These are phyloP conservation scores for Isotomurus palustris DNA, from an alignment of 2,888 invertebrate genomes.

Conservation along the genomic window DNA sequence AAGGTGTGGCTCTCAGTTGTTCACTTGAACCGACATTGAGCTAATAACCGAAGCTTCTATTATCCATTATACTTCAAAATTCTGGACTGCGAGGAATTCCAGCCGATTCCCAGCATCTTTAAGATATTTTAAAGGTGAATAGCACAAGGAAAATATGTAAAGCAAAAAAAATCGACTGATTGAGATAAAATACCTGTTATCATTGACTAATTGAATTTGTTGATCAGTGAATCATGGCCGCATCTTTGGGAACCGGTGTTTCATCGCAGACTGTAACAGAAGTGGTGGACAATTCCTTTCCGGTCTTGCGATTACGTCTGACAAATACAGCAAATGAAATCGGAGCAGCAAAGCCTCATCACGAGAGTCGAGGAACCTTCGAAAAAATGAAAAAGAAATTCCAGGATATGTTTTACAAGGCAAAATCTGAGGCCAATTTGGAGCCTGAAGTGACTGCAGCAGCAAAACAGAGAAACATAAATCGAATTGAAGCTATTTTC, in stretches of 20 bases:
- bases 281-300: neutral
- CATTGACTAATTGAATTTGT: too few relatives aligned
- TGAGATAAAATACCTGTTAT: too few relatives aligned
- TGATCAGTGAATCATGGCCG: too few relatives aligned
- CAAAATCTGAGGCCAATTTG: neutral
- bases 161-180: too few relatives aligned
- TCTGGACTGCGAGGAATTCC: too few relatives aligned
- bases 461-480: neutral
- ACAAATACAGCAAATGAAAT: neutral
- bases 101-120: too few relatives aligned
- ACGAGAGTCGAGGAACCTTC: neutral
- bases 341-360: neutral
- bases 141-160: too few relatives aligned
- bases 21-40: neutral
- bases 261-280: neutral
- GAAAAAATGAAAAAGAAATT: neutral
- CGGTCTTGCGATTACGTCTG: neutral
- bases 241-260: too few relatives aligned
- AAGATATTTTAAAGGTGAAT: too few relatives aligned
- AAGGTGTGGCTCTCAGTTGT: neutral
- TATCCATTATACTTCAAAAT: too few relatives aligned
- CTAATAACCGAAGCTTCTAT: neutral
- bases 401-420: neutral
- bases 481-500: neutral
- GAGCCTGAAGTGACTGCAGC: neutral